phyloP scores from a whole-genome alignment of 53 echinoderm and acorn worm species.

The Crossaster papposus region DNA sequence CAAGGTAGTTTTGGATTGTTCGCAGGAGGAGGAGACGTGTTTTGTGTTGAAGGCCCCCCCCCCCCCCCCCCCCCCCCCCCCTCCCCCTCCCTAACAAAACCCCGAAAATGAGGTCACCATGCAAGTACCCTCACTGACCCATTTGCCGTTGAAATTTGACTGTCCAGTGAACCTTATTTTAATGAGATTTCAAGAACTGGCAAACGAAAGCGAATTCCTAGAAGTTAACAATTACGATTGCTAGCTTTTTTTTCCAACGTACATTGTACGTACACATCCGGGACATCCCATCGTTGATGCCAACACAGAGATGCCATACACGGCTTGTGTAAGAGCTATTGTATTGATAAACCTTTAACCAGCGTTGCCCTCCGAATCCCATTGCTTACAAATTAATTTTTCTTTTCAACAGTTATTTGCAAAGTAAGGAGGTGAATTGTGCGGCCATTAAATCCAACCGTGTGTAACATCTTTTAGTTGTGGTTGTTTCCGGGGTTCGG shows the following conservation, averaged over 20 bases:
- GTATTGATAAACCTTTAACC: too few species aligned
- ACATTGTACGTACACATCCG: too few species aligned
- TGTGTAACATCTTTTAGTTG: background rate
- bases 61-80: background rate
- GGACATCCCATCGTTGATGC: too few species aligned
- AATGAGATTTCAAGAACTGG: background rate
- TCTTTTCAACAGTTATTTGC: background rate
- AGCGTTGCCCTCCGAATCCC: background rate
- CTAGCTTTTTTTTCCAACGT: too few species aligned
- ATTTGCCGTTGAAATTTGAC: background rate
- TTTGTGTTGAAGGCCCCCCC: background rate
- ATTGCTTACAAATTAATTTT: conserved; percentile 2
- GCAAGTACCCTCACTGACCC: background rate
- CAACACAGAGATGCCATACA: too few species aligned
- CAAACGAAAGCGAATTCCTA: background rate
- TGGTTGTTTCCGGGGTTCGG: background rate
- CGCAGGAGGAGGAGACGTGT: background rate
- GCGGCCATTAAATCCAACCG: conserved; percentile 7
- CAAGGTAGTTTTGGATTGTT: background rate
- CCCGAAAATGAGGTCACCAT: background rate
- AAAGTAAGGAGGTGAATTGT: background rate
- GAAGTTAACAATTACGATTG: too few species aligned
- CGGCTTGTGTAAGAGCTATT: too few species aligned
- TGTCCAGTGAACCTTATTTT: background rate
- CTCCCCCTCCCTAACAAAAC: background rate